phyloP scores from a whole-genome alignment of 2,888 invertebrate species.

The Orgyia antiqua region DNA sequence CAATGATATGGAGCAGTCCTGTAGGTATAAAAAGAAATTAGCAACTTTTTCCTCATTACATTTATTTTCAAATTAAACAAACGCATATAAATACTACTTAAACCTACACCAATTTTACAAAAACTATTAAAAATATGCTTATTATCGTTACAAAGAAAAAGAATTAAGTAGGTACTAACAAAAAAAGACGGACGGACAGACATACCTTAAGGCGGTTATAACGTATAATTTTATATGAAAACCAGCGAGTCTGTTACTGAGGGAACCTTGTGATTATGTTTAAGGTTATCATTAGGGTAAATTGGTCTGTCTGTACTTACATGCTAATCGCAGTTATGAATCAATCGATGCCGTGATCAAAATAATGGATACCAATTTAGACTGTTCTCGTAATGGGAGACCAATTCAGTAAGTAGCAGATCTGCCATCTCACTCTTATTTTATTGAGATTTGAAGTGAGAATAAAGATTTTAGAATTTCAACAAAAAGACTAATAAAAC shows the following conservation, averaged over 20 bases:
- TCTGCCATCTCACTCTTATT: too few relatives aligned
- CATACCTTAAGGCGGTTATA: constrained; percentile 23
- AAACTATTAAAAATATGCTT: constrained; percentile 7
- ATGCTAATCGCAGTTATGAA: constrained; percentile 19
- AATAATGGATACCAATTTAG: background rate
- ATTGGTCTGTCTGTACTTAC: constrained; percentile 24
- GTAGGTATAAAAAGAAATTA: too few relatives aligned
- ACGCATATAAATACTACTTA: constrained; percentile 2
- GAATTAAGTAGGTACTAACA: constrained; percentile 30
- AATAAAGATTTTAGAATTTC: too few relatives aligned
- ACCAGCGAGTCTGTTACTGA: constrained; percentile 22
- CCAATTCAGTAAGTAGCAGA: too few relatives aligned
- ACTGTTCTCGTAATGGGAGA: background rate
- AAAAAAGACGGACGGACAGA: constrained; percentile 23
- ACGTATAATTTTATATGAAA: constrained; percentile 29
- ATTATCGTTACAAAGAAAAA: constrained; percentile 20
- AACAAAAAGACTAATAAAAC: too few relatives aligned
- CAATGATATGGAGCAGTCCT: too few relatives aligned
- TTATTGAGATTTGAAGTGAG: too few relatives aligned
- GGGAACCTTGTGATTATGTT: constrained; percentile 28
- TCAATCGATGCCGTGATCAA: constrained; percentile 16
- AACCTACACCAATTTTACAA: constrained; percentile 1
- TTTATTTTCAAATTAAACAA: too few relatives aligned
- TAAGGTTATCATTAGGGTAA: constrained; percentile 29
- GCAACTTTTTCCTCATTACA: too few relatives aligned